Base-by-base conservation (phyloP, 2,797 vertebrate species). In the Erithacus rubecula region DNA sequence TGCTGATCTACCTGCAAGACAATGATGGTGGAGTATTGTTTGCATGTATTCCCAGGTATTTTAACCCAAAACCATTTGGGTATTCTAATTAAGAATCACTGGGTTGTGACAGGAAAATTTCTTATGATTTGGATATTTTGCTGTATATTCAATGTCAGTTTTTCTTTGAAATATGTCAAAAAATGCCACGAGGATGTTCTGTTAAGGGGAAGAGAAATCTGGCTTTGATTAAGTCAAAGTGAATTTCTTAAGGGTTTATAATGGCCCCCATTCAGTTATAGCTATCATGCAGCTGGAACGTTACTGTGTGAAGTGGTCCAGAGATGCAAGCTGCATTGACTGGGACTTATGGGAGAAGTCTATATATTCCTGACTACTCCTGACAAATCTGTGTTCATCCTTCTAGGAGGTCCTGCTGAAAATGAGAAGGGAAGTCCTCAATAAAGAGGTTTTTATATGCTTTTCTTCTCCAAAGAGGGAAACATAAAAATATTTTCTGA, bases 1-100 rank as follows among this genome's bases (percentile, higher is more conserved):
- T 94, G 93, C 69, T 87, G 39, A 87, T 76, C 49, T 93, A 87
- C 79, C 64, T 81, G 27, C 37, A 87, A 83, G 65, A 49, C 65
- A 52, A 14, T 46, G 63, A 69, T 36, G 82, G 39, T 52, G 32
- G 80, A 78, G 29, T 44, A 37, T 44, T 81, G 53, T 89, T 87
- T 87, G 58, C 43, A 56, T 1, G 11, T 67, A n/a, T 12, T 87
- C 11, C 11, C 37, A 80, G 41, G 18, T 70, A 64, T 79, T 95
- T 87, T 46, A 81, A 82, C 39, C 47, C 32, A 4, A 81, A 81
- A 78, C 78, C 44, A 30, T 10, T 6, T 46, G 32, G 9, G 24
- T 89, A 63, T 85, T 95, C 44, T 37, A 83, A 68, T 81, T 83
- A 76, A 78, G 76, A 92, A 46, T 69, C 83, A 58, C 1, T 60